Conservation (phyloP, 2,888 invertebrate species). For the Folsomia manolachei region DNA sequence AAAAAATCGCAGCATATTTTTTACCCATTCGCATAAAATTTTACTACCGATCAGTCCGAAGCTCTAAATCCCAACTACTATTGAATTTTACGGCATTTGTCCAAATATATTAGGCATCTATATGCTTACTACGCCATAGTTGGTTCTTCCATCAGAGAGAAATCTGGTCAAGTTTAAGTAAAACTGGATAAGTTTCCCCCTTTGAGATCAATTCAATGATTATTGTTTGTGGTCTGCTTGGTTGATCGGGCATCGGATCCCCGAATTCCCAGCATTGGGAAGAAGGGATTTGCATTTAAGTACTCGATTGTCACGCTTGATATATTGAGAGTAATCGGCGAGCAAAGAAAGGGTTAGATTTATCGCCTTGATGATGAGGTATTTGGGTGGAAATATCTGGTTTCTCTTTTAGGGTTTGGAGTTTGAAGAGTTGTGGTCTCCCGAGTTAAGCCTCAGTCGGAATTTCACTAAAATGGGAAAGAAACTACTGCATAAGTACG, state of each 20-base stretch:
- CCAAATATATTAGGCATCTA: not conserved
- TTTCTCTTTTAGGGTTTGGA: too few species aligned
- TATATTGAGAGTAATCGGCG: conserved; percentile 13
- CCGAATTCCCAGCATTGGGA: not conserved
- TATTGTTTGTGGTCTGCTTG: not conserved
- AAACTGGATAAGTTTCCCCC: not conserved
- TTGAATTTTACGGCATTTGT: not conserved
- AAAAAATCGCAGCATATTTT: not conserved
- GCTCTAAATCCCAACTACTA: not conserved
- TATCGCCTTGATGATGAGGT: conserved; percentile 46
- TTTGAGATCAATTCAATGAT: not conserved
- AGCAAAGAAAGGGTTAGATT: conserved; percentile 34
- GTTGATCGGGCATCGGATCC: not conserved
- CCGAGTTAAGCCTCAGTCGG: not conserved
- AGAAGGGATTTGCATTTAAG: conserved; percentile 4
- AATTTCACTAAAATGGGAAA: not conserved
- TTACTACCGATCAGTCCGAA: not conserved
- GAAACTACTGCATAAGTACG: not conserved
- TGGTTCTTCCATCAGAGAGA: not conserved
- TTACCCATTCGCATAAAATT: not conserved
- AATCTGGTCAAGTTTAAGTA: not conserved
- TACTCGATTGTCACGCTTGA: conserved; percentile 11
- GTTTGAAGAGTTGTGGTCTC: not conserved
- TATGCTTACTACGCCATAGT: not conserved
- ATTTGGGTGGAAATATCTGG: conserved; percentile 42